Percentiles rank a stretch among this genome's conserved stretches.
Conservation (phyloP, 2,888 invertebrate genomes). For the Lasioglossum lativentre region DNA sequence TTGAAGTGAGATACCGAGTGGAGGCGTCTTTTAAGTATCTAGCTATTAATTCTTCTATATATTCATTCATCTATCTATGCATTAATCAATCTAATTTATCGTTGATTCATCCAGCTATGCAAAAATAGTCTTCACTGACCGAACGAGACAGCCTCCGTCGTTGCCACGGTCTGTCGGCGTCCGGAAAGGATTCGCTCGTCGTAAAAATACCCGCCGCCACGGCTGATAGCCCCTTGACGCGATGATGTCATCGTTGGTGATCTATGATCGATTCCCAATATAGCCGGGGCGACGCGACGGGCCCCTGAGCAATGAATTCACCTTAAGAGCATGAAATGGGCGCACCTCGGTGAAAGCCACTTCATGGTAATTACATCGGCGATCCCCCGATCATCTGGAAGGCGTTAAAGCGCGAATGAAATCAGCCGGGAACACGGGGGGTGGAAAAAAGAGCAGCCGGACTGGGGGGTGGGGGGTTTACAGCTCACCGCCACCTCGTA, state of each 20-base stretch:
- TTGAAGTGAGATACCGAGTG: too few relatives aligned
- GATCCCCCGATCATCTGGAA: slow-evolving; percentile 73
- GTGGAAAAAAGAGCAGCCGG: slow-evolving; percentile 48
- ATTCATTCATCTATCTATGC: background rate
- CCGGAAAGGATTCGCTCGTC: slow-evolving; percentile 32
- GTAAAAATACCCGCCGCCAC: slow-evolving; percentile 42
- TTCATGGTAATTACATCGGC: slow-evolving; percentile 72
- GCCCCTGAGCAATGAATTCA: slow-evolving; percentile 66
- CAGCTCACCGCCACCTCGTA: slow-evolving; percentile 62
- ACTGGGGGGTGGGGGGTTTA: slow-evolving; percentile 38
- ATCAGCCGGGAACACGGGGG: slow-evolving; percentile 66
- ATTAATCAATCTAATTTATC: background rate
- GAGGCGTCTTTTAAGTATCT: too few relatives aligned
- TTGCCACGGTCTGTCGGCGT: background rate
- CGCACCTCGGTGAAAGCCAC: slow-evolving; percentile 71
- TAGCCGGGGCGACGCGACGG: slow-evolving; percentile 23
- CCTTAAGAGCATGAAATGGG: slow-evolving; percentile 70
- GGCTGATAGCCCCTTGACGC: slow-evolving; percentile 33
- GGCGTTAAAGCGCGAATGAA: slow-evolving; percentile 75
- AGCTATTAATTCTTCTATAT: background rate
- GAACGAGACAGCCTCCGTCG: background rate
- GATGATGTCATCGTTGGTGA: slow-evolving; percentile 67
- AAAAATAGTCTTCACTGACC: background rate
- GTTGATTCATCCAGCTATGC: background rate
- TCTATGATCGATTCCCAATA: slow-evolving; percentile 68